Evolutionary conservation across 30 jellyfish, hydroid and myxozoan species (phyloP).

Genomic region (Calvadosia cruxmelitensis): DNA sequence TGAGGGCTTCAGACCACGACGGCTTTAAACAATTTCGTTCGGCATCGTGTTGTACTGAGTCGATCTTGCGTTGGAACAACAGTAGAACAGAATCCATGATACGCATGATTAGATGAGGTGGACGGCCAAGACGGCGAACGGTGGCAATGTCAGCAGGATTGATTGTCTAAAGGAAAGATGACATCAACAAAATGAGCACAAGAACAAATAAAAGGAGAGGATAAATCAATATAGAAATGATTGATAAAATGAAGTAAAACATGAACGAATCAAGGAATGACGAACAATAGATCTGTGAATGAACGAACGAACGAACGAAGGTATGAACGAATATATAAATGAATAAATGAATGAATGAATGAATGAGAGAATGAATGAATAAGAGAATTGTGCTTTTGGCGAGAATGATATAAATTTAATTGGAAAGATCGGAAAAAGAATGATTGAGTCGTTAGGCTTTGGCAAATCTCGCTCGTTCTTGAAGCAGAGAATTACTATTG

Average conservation of each 20-base stretch:
- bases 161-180: slow-evolving; percentile 36
- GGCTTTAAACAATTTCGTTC: slow-evolving; percentile 45
- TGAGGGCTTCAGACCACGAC: slow-evolving; percentile 63
- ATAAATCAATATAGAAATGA: too few species aligned
- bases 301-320: neutral
- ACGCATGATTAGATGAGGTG: slow-evolving; percentile 81
- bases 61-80: slow-evolving; percentile 35
- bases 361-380: too few species aligned
- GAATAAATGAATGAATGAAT: too few species aligned
- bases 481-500: too few species aligned
- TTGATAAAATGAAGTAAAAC: too few species aligned
- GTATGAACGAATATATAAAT: too few species aligned
- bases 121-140: slow-evolving; percentile 64
- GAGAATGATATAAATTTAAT: too few species aligned
- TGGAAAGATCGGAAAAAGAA: neutral
- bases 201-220: neutral
- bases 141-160: slow-evolving; percentile 80
- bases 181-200: neutral
- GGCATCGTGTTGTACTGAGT: slow-evolving; percentile 42
- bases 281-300: neutral
- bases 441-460: neutral
- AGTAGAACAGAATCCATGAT: slow-evolving; percentile 74
- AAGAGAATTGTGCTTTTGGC: neutral
- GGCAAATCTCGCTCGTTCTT: too few species aligned
- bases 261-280: neutral